Conservation (phyloP, 2,113 vertebrate species). For the Tor tambroides region DNA sequence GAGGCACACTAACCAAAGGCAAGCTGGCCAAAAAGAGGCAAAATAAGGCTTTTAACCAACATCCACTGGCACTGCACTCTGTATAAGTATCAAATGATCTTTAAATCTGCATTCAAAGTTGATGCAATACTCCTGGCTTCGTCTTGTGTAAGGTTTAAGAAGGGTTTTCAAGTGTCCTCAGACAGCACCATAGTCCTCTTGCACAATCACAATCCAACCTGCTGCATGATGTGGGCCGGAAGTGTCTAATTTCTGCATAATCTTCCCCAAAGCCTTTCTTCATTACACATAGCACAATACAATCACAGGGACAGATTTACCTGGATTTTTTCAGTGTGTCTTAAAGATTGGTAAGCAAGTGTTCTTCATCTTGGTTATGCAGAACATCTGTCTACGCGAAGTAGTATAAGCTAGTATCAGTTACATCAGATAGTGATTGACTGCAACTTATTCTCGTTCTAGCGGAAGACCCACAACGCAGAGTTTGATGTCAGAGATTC, state of each 20-base stretch:
- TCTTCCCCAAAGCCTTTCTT: slow-evolving; percentile 38
- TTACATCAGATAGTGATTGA: slow-evolving; percentile 1
- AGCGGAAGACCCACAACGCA: neutral
- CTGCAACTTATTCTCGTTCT: neutral
- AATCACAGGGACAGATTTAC: slow-evolving; percentile 21
- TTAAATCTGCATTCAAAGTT: neutral
- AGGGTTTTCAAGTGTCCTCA: neutral
- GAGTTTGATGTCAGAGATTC: neutral
- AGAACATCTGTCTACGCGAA: neutral
- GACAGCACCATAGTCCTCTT: neutral
- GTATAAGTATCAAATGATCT: neutral
- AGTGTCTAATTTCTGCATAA: slow-evolving; percentile 13
- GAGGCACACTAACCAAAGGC: neutral
- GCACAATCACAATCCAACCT: slow-evolving; percentile 9
- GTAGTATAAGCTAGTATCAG: neutral
- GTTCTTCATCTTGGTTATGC: slow-evolving; percentile 14
- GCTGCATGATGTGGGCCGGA: neutral
- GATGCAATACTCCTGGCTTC: neutral
- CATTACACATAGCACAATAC: slow-evolving; percentile 6
- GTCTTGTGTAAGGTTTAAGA: neutral
- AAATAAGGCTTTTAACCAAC: neutral
- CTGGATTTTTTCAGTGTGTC: slow-evolving; percentile 25
- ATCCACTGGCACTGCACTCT: neutral
- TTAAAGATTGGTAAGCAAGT: neutral
- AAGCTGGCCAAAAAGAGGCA: neutral